Evolutionary conservation across 2,888 invertebrate genomes (phyloP).

Genomic region (Liodrosophila aerea): DNA sequence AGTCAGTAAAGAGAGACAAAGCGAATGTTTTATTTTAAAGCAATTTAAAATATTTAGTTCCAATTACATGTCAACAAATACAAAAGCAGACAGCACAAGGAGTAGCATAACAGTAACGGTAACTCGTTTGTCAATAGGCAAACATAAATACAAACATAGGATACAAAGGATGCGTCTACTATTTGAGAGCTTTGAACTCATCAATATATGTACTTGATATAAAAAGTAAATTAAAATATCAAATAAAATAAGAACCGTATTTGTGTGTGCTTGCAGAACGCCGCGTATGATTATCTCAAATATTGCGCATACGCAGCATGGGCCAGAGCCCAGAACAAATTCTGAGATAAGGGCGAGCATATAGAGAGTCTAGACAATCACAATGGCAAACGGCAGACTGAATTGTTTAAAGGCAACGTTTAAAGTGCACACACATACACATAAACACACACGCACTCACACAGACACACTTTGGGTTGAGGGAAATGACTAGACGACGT

Average conservation of each 20-base stretch:
- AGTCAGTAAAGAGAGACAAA: constrained; percentile 2
- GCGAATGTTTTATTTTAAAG: constrained; percentile 73
- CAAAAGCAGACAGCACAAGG: constrained; percentile 28
- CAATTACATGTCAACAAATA: constrained; percentile 78
- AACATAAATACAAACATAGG: constrained; percentile 28
- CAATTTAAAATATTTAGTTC: constrained; percentile 79
- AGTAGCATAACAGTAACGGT: constrained; percentile 25
- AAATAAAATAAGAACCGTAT: constrained; percentile 9
- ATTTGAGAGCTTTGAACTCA: constrained; percentile 43
- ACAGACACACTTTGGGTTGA: neutral
- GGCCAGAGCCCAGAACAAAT: constrained; percentile 23
- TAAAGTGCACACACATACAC: constrained; percentile 3
- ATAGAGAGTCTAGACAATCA: constrained; percentile 71
- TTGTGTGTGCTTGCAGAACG: constrained; percentile 39
- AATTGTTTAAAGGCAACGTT: constrained; percentile 35
- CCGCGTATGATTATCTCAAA: constrained; percentile 75
- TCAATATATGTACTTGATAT: constrained; percentile 2
- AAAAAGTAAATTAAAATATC: neutral
- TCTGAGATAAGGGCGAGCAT: constrained; percentile 30
- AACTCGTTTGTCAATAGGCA: constrained; percentile 64
- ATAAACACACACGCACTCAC: neutral
- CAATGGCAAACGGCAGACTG: constrained; percentile 51
- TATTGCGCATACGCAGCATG: constrained; percentile 62
- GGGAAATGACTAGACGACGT: constrained; percentile 15
- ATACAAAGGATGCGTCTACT: constrained; percentile 33